Evolutionary conservation across 2,888 invertebrate genomes (phyloP).

Genomic region (Hedychridium roseum): DNA sequence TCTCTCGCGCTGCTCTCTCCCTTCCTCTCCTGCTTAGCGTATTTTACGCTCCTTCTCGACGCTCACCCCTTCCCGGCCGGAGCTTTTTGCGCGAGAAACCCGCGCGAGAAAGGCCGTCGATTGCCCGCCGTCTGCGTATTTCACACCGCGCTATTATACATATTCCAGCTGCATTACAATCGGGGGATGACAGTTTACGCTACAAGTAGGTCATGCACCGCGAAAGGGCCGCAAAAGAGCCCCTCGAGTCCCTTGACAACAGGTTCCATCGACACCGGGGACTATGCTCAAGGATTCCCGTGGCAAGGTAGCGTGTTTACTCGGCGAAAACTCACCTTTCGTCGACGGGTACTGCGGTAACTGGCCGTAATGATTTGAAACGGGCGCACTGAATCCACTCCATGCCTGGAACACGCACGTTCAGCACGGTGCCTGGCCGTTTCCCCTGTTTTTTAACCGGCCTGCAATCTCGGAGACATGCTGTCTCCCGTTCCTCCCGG

Average conservation of each 20-base stretch:
- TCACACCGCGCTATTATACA: constrained; percentile 18
- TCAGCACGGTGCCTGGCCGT: not conserved
- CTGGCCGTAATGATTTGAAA: constrained; percentile 51
- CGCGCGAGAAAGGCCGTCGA: not conserved
- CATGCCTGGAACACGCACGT: constrained; percentile 48
- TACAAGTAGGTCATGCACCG: constrained; percentile 49
- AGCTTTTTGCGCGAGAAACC: not conserved
- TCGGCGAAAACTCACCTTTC: constrained; percentile 22
- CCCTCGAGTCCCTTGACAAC: no score
- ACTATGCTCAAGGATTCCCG: no score
- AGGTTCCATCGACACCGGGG: no score
- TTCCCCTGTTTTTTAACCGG: constrained; percentile 8
- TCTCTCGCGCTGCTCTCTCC: constrained; percentile 24
- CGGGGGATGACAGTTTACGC: constrained; percentile 44
- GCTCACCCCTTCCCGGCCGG: constrained; percentile 3
- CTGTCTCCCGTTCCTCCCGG: constrained; percentile 19
- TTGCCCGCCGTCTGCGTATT: constrained; percentile 2
- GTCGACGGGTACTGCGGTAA: constrained; percentile 36
- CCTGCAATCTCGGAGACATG: constrained; percentile 21
- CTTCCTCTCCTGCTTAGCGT: constrained; percentile 3
- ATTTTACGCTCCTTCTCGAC: not conserved
- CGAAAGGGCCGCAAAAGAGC: no score
- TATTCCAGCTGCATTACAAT: constrained; percentile 19
- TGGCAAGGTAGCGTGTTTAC: constrained; percentile 15
- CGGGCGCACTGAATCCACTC: constrained; percentile 47